Conservation (phyloP, 2,888 invertebrate genomes). For the Drosophila vallismaia region DNA sequence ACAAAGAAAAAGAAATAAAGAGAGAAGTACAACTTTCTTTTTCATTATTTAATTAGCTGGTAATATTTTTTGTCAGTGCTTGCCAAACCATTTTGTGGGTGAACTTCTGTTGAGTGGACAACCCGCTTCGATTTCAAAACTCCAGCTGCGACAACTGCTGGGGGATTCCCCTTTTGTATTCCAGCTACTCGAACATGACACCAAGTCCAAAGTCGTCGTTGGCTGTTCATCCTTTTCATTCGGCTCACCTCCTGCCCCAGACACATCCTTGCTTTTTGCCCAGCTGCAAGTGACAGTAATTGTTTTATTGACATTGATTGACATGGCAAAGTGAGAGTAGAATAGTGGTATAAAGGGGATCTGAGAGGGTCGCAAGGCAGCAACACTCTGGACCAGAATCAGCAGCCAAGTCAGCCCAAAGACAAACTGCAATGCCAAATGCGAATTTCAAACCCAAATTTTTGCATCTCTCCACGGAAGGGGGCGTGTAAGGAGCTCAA, state of each 20-base stretch:
- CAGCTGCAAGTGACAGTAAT: slow-evolving; percentile 81
- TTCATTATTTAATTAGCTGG: background rate
- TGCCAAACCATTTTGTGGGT: slow-evolving; percentile 25
- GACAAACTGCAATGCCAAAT: slow-evolving; percentile 75
- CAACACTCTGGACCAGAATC: slow-evolving; percentile 16
- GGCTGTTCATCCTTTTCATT: slow-evolving; percentile 25
- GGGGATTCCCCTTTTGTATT: background rate
- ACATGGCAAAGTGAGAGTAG: slow-evolving; percentile 58
- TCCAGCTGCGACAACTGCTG: slow-evolving; percentile 43
- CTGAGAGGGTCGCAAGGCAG: no score
- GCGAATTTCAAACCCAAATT: slow-evolving; percentile 44
- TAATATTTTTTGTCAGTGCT: slow-evolving; percentile 16
- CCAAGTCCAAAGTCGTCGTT: slow-evolving; percentile 44
- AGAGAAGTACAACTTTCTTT: no score
- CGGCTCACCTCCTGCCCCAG: slow-evolving; percentile 2
- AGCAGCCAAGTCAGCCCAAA: slow-evolving; percentile 72
- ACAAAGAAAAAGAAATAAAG: no score
- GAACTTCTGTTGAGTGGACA: slow-evolving; percentile 35
- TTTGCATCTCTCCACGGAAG: slow-evolving; percentile 17
- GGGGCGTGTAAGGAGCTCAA: slow-evolving; percentile 52
- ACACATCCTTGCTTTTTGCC: slow-evolving; percentile 36
- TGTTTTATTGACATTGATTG: slow-evolving; percentile 82
- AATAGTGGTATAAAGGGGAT: slow-evolving; percentile 12
- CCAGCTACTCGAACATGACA: slow-evolving; percentile 46
- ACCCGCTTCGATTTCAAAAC: slow-evolving; percentile 45